These are phyloP conservation scores for Diloba caeruleocephala DNA, from an alignment of 2,888 invertebrate genomes.

Conservation along the genomic window DNA sequence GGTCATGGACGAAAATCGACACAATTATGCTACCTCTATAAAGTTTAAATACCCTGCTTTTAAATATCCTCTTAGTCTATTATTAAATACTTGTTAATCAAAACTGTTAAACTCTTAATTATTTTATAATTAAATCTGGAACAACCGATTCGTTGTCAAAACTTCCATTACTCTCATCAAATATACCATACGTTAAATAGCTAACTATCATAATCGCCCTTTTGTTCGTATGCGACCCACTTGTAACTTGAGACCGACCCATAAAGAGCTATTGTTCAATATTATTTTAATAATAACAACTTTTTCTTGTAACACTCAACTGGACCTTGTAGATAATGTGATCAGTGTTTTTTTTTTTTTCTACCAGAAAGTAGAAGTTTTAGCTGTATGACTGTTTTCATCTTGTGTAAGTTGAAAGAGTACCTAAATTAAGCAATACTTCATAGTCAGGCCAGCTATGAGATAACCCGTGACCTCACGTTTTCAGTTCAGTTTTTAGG, in stretches of 20 bases:
- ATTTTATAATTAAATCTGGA: too few species aligned
- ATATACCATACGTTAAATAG: constrained; percentile 40
- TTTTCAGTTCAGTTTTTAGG: too few species aligned
- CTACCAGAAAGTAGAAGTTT: constrained; percentile 5
- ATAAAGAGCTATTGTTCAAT: constrained; percentile 54
- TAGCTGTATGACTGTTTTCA: not conserved
- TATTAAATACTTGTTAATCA: not conserved
- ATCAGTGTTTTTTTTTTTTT: constrained; percentile 12
- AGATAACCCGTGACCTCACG: too few species aligned
- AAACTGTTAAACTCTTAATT: constrained; percentile 6
- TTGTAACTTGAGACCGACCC: constrained; percentile 58
- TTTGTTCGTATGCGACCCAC: constrained; percentile 56
- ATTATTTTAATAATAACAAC: constrained; percentile 48
- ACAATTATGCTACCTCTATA: too few species aligned
- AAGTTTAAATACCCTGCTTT: too few species aligned
- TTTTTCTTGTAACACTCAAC: constrained; percentile 48
- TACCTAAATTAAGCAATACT: too few species aligned
- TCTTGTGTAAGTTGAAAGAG: too few species aligned
- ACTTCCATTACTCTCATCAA: constrained; percentile 4
- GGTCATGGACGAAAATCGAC: too few species aligned
- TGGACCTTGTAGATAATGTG: constrained; percentile 33
- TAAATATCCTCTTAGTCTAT: too few species aligned
- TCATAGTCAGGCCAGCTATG: too few species aligned
- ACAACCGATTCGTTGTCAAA: constrained; percentile 14
- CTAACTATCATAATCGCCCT: constrained; percentile 51